These are phyloP conservation scores for Trinorchestia longiramus DNA, from an alignment of 1,140 invertebrate genomes.

Conservation along the genomic window DNA sequence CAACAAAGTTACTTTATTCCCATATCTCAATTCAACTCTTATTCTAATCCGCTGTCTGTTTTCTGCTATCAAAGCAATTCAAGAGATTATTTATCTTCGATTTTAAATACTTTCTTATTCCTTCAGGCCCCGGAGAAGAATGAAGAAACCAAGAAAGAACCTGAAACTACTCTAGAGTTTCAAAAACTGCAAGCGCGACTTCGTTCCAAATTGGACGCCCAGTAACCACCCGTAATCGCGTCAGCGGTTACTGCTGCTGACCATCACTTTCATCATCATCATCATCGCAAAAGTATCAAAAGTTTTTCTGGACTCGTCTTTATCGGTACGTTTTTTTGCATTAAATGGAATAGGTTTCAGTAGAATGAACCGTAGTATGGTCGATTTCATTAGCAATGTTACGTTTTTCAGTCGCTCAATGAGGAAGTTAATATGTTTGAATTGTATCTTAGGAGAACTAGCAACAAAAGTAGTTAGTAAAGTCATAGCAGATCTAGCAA, in stretches of 20 bases:
- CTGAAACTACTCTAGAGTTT: slow-evolving; percentile 69
- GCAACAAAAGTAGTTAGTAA: background rate
- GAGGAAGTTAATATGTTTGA: background rate
- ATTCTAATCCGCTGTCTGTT: background rate
- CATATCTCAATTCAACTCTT: background rate
- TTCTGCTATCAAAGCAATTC: background rate
- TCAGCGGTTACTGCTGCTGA: background rate
- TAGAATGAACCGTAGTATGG: background rate
- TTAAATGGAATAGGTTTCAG: background rate
- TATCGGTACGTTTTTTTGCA: background rate
- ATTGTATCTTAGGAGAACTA: background rate
- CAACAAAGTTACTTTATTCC: background rate
- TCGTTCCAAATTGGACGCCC: slow-evolving; percentile 70
- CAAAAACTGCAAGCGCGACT: slow-evolving; percentile 71
- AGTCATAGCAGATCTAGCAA: too few relatives aligned
- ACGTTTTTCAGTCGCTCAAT: background rate
- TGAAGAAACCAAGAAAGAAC: slow-evolving; percentile 56
- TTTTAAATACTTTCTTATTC: slow-evolving; percentile 35
- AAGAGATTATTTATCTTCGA: background rate
- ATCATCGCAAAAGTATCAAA: background rate
- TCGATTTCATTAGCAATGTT: background rate
- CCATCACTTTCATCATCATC: background rate
- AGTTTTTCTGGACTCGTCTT: background rate
- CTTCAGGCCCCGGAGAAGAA: background rate
- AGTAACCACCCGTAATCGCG: slow-evolving; percentile 60